Percentiles rank a stretch among this genome's conserved stretches.
Conservation (phyloP, 1,140 invertebrate genomes). For the Dryas iulia region DNA sequence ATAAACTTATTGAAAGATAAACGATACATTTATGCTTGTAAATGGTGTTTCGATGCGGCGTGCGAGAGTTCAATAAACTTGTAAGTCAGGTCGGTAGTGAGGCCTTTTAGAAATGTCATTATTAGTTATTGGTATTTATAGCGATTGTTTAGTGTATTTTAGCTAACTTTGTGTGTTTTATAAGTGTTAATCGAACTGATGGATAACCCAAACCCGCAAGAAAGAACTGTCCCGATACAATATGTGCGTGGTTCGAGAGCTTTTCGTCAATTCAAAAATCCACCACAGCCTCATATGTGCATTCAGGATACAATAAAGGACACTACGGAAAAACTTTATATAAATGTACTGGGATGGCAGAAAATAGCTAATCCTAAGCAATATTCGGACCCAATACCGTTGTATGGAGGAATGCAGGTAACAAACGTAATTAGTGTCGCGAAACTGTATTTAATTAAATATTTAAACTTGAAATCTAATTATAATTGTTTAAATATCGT, state of each 20-base stretch:
- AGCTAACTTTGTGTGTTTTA: slow-evolving; percentile 34
- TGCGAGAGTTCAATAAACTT: slow-evolving; percentile 67
- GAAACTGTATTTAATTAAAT: not conserved
- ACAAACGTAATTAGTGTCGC: slow-evolving; percentile 3
- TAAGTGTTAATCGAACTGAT: slow-evolving; percentile 41
- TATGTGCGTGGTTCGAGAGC: slow-evolving; percentile 77
- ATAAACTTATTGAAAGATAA: slow-evolving; percentile 11
- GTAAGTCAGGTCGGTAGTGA: slow-evolving; percentile 42
- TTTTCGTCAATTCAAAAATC: slow-evolving; percentile 85
- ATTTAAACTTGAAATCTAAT: slow-evolving; percentile 9
- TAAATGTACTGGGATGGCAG: slow-evolving; percentile 87
- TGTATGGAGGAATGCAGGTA: slow-evolving; percentile 87
- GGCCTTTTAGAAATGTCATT: slow-evolving; percentile 59
- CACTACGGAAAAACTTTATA: slow-evolving; percentile 80
- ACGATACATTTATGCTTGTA: not conserved
- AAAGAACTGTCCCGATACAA: slow-evolving; percentile 63
- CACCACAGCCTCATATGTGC: slow-evolving; percentile 88
- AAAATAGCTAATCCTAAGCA: slow-evolving; percentile 84
- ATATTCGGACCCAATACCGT: slow-evolving; percentile 83
- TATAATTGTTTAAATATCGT: no score
- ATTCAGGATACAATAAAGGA: slow-evolving; percentile 84
- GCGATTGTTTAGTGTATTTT: slow-evolving; percentile 52
- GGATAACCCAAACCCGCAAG: slow-evolving; percentile 68
- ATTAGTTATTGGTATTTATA: slow-evolving; percentile 57
- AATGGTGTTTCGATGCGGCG: slow-evolving; percentile 29